Conservation (phyloP, 2,888 invertebrate genomes). For the Lithodes maja region DNA sequence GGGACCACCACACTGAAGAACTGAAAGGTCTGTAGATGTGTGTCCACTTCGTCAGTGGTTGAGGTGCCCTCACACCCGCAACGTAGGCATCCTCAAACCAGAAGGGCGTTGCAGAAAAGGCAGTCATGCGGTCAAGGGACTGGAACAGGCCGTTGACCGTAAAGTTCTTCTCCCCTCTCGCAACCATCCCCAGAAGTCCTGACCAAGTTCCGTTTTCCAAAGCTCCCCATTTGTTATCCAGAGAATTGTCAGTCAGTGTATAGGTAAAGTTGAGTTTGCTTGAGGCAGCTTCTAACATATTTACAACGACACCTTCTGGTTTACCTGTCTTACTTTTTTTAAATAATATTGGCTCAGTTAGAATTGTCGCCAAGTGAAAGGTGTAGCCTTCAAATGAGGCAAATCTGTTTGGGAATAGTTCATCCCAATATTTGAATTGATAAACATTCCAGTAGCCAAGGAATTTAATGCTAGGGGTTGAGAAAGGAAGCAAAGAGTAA, state of each 20-base stretch:
- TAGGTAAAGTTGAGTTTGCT: constrained; percentile 44
- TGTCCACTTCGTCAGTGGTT: constrained; percentile 32
- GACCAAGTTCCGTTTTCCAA: constrained; percentile 41
- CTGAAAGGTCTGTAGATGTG: constrained; percentile 39
- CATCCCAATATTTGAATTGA: background rate
- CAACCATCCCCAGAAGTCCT: constrained; percentile 44
- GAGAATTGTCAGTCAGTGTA: constrained; percentile 9
- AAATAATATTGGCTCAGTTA: background rate
- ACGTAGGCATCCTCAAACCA: background rate
- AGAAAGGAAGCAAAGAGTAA: constrained; percentile 32
- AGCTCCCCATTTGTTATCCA: constrained; percentile 37
- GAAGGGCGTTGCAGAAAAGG: constrained; percentile 1
- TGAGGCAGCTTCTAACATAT: constrained; percentile 25
- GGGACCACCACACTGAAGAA: constrained; percentile 4
- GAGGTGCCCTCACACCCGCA: constrained; percentile 31
- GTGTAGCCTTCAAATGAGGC: constrained; percentile 42
- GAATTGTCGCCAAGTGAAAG: constrained; percentile 20
- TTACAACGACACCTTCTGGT: constrained; percentile 4
- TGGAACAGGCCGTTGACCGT: constrained; percentile 32
- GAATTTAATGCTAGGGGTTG: background rate
- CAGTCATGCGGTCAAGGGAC: background rate
- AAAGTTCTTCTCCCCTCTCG: constrained; percentile 28
- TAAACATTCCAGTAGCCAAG: constrained; percentile 26
- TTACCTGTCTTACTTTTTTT: background rate
- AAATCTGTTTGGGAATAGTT: constrained; percentile 42